These are phyloP conservation scores for Dolichoris vasculosae DNA, from an alignment of 1,140 invertebrate species.

Conservation along the genomic window DNA sequence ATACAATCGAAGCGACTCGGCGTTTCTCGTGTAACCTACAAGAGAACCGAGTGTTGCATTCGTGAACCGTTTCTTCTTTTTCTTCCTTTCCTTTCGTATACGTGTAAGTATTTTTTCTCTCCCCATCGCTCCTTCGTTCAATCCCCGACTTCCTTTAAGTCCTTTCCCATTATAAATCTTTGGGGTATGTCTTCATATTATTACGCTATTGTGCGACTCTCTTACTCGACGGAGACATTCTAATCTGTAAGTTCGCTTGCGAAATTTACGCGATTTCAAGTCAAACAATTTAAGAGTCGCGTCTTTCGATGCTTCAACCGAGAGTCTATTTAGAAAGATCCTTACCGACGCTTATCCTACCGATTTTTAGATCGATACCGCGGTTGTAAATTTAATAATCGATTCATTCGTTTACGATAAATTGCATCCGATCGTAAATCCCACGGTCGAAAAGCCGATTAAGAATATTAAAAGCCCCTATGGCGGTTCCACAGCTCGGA, in stretches of 20 bases:
- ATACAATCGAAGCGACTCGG: slow-evolving; percentile 46
- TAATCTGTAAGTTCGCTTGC: not conserved
- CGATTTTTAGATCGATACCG: no score
- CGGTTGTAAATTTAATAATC: no score
- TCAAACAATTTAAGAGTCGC: no score
- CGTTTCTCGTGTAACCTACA: slow-evolving; percentile 15
- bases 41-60: slow-evolving; percentile 54
- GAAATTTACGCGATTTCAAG: not conserved
- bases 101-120: not conserved
- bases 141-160: slow-evolving; percentile 5
- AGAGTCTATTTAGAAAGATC: no score
- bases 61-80: slow-evolving; percentile 38
- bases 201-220: not conserved
- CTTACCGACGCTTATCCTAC: no score
- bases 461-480: no score
- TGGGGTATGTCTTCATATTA: slow-evolving; percentile 29
- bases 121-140: slow-evolving; percentile 35
- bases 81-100: not conserved
- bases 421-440: no score
- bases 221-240: not conserved
- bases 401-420: no score
- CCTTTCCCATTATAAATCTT: slow-evolving; percentile 43
- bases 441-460: no score
- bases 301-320: no score
- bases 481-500: no score